phyloP scores from a whole-genome alignment of 2,113 vertebrate genomes.

The Lampris megalopsis region DNA sequence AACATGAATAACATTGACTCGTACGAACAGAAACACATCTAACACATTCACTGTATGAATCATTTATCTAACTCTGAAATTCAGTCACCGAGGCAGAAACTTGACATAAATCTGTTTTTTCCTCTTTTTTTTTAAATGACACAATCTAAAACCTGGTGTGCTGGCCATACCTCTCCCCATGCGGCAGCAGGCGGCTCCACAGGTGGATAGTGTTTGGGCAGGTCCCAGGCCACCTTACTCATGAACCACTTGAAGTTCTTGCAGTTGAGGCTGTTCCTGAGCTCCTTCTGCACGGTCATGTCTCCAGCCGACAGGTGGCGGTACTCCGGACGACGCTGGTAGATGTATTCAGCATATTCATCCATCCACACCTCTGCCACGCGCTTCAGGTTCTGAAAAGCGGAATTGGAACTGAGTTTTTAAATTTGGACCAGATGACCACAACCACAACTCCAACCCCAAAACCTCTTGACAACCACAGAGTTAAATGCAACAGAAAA shows the following conservation, averaged over 20 bases:
- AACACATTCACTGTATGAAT: too few relatives aligned
- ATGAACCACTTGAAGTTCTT: slow-evolving; percentile 98
- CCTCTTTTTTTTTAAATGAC: too few relatives aligned
- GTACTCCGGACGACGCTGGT: slow-evolving; percentile 96
- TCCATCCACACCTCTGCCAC: slow-evolving; percentile 99
- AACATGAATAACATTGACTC: too few relatives aligned
- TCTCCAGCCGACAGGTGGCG: slow-evolving; percentile 95
- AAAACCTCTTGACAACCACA: too few relatives aligned
- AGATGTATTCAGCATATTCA: slow-evolving; percentile 94
- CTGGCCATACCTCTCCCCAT: slow-evolving; percentile 91
- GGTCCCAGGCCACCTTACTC: slow-evolving; percentile 95
- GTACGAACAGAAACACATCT: too few relatives aligned
- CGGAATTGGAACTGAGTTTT: too few relatives aligned
- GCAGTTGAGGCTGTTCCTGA: slow-evolving; percentile 89
- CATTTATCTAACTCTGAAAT: too few relatives aligned
- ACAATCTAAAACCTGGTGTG: background rate
- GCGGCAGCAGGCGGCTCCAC: slow-evolving; percentile 95
- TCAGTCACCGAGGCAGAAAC: too few relatives aligned
- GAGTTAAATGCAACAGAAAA: too few relatives aligned
- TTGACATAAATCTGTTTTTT: too few relatives aligned
- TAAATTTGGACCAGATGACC: too few relatives aligned
- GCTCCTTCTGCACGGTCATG: slow-evolving; percentile 88
- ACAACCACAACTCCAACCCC: too few relatives aligned
- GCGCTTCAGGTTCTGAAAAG: slow-evolving; percentile 91
- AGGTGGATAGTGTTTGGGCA: slow-evolving; percentile 93